Evolutionary conservation across 1,140 invertebrate genomes (phyloP).

Genomic region (Tetramorium alpestre): DNA sequence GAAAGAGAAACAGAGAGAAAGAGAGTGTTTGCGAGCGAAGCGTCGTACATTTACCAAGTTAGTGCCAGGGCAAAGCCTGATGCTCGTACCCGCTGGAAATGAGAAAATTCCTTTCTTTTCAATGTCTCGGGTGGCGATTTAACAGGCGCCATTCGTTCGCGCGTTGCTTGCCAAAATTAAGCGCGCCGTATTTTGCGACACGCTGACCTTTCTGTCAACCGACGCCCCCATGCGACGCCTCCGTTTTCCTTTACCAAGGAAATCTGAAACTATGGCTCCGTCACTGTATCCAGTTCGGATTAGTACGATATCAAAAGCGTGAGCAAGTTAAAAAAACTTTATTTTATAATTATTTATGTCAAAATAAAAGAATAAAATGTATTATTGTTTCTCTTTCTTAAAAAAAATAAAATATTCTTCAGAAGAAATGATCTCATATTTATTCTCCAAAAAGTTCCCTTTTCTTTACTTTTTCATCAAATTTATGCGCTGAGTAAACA

Average conservation of each 20-base stretch:
- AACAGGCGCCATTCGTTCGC: not conserved
- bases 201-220: slow-evolving; percentile 48
- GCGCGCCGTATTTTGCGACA: slow-evolving; percentile 6
- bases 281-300: not conserved
- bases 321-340: not conserved
- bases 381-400: not conserved
- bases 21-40: not conserved
- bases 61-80: not conserved
- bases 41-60: slow-evolving; percentile 39
- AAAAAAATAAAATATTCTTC: too few relatives aligned
- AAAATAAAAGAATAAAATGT: not conserved
- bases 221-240: not conserved
- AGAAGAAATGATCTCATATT: too few relatives aligned
- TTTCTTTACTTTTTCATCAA: not conserved
- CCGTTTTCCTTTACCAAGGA: not conserved
- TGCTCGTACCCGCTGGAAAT: slow-evolving; percentile 14
- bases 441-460: not conserved
- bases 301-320: not conserved
- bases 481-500: not conserved
- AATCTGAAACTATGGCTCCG: not conserved
- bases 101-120: slow-evolving; percentile 61
- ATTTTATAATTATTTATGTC: not conserved
- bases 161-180: slow-evolving; percentile 41
- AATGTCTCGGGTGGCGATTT: slow-evolving; percentile 37
- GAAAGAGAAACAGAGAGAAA: not conserved